These are phyloP conservation scores for Deroplatys truncata DNA, from an alignment of 2,888 invertebrate species.

Conservation along the genomic window DNA sequence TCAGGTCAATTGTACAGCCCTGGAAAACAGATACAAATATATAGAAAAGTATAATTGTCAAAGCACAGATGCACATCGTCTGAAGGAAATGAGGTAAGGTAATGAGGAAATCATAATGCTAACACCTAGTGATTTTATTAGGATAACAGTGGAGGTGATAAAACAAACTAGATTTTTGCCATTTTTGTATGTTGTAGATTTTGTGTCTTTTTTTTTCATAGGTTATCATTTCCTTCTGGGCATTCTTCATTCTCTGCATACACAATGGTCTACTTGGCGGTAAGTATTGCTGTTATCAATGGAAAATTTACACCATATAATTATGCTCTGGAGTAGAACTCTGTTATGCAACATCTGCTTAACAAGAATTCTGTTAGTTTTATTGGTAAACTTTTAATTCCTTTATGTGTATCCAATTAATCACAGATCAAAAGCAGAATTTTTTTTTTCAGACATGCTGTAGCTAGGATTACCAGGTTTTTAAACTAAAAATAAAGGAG, in stretches of 20 bases:
- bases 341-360: too few relatives aligned
- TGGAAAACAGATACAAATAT: slow-evolving; percentile 47
- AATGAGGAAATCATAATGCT: not conserved
- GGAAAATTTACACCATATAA: not conserved
- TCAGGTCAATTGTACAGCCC: slow-evolving; percentile 54
- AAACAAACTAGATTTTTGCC: not conserved
- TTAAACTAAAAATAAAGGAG: too few relatives aligned
- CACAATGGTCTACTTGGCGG: slow-evolving; percentile 79
- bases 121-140: not conserved
- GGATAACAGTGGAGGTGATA: not conserved
- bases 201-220: slow-evolving; percentile 35
- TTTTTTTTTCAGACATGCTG: too few relatives aligned
- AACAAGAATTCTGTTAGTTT: too few relatives aligned
- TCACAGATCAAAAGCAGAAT: too few relatives aligned
- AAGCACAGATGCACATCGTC: slow-evolving; percentile 46
- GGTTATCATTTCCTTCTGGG: slow-evolving; percentile 86
- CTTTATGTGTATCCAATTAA: too few relatives aligned
- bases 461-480: too few relatives aligned
- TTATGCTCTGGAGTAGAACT: too few relatives aligned
- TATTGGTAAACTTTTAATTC: too few relatives aligned
- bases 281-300: slow-evolving; percentile 51
- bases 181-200: not conserved
- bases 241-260: slow-evolving; percentile 88
- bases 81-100: slow-evolving; percentile 65
- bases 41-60: slow-evolving; percentile 68